Conservation (phyloP, 2,888 invertebrate species). For the Dermolepida albohirtum region DNA sequence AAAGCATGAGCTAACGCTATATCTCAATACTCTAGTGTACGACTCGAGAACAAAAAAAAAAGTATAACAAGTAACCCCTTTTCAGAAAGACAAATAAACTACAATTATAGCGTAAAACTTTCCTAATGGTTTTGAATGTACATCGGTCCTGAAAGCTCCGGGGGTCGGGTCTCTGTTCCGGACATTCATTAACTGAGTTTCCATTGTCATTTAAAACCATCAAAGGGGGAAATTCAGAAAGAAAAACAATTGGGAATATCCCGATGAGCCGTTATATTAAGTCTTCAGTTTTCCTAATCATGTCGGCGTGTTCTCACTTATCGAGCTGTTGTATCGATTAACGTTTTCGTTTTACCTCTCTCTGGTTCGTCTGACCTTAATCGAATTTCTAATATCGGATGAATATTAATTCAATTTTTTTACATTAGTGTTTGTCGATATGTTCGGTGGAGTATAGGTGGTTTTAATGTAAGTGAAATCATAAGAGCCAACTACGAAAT, state of each 20-base stretch:
- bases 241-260: conserved; percentile 38
- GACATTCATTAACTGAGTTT: conserved; percentile 38
- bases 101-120: conserved; percentile 23
- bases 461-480: too few species aligned
- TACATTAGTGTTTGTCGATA: background rate
- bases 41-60: too few species aligned
- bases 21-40: too few species aligned
- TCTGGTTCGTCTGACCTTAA: conserved; percentile 19
- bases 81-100: conserved; percentile 19
- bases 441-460: too few species aligned
- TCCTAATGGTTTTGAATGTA: conserved; percentile 27
- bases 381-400: conserved; percentile 30
- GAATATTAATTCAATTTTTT: conserved; percentile 2
- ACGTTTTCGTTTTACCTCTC: conserved; percentile 8
- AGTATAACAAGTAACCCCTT: background rate
- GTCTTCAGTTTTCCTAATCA: conserved; percentile 22
- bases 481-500: too few species aligned
- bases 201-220: conserved; percentile 38
- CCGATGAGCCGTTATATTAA: conserved; percentile 18
- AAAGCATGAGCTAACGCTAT: too few species aligned
- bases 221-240: conserved; percentile 33
- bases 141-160: conserved; percentile 20
- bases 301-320: conserved; percentile 21
- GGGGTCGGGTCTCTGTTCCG: conserved; percentile 25
- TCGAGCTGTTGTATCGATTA: conserved; percentile 18